Percentiles rank a stretch among this genome's conserved stretches.
phyloP scores from a whole-genome alignment of 2,797 vertebrate species.

The Neopelma chrysocephalum region DNA sequence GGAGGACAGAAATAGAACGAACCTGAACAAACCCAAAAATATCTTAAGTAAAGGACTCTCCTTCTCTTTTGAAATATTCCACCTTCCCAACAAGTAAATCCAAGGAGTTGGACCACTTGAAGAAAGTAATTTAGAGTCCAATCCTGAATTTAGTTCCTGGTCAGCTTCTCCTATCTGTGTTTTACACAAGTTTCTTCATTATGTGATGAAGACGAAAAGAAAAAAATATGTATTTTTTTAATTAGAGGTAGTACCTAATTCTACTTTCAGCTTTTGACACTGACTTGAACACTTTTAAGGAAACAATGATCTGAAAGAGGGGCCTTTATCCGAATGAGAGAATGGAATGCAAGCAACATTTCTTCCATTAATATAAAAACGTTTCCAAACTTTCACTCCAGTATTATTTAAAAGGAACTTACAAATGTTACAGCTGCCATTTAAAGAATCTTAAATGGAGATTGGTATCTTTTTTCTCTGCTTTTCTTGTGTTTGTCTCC shows the following conservation, averaged over 20 bases:
- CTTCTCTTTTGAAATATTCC: not conserved
- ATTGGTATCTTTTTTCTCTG: not conserved
- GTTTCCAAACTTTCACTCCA: not conserved
- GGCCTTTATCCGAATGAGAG: not conserved
- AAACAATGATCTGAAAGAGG: not conserved
- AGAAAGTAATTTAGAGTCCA: not conserved
- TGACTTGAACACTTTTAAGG: not conserved
- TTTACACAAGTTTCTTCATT: not conserved
- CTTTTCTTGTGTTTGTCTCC: not conserved
- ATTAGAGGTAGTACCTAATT: not conserved
- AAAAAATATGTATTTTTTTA: not conserved
- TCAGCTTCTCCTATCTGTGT: not conserved
- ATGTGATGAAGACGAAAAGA: not conserved
- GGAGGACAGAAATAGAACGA: not conserved
- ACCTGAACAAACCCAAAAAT: not conserved
- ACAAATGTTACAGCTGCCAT: not conserved
- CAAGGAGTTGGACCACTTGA: not conserved
- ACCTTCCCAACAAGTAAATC: not conserved
- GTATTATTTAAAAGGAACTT: not conserved
- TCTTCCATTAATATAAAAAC: not conserved
- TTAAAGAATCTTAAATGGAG: not conserved
- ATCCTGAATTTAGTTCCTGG: not conserved
- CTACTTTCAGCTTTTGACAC: not conserved
- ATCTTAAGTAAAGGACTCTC: not conserved
- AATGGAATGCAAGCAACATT: not conserved